phyloP scores from a whole-genome alignment of 2,888 invertebrate genomes.

The Bombylius major region DNA sequence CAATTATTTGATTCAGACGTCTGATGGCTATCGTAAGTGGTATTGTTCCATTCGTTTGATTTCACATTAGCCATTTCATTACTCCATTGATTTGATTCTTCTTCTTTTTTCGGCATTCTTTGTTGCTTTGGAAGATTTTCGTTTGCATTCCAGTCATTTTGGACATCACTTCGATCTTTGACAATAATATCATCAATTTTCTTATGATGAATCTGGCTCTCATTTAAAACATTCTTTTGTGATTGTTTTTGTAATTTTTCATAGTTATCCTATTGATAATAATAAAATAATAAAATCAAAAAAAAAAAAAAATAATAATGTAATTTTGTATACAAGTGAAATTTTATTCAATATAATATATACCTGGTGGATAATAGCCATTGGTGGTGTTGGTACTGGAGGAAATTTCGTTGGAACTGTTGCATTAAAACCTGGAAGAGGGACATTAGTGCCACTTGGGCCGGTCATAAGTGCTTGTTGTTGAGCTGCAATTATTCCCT shows the following conservation, averaged over 20 bases:
- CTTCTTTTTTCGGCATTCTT: conserved; percentile 4
- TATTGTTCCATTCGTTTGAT: conserved; percentile 12
- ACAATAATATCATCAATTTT: not conserved
- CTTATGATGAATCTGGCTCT: not conserved
- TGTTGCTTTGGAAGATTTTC: conserved; percentile 4
- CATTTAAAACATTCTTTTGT: not conserved
- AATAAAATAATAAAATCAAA: too few relatives aligned
- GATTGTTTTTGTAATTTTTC: not conserved
- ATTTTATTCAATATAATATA: not conserved
- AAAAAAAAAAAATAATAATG: too few relatives aligned
- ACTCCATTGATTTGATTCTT: conserved; percentile 28
- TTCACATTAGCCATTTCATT: conserved; percentile 24
- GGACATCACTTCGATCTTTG: conserved; percentile 4
- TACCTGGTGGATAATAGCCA: not conserved
- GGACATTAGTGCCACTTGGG: conserved; percentile 7
- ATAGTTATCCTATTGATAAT: not conserved
- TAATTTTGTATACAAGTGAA: too few relatives aligned
- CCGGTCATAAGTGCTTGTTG: conserved; percentile 6
- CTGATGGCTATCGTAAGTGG: conserved; percentile 9
- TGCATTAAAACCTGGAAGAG: conserved; percentile 9
- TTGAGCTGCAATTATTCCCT: conserved; percentile 1
- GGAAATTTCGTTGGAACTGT: not conserved
- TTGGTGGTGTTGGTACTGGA: not conserved
- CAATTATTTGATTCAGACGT: conserved; percentile 19
- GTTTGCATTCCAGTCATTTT: conserved; percentile 10